These are phyloP conservation scores for Isurus oxyrinchus DNA, from an alignment of 2,113 vertebrate genomes.

Conservation along the genomic window DNA sequence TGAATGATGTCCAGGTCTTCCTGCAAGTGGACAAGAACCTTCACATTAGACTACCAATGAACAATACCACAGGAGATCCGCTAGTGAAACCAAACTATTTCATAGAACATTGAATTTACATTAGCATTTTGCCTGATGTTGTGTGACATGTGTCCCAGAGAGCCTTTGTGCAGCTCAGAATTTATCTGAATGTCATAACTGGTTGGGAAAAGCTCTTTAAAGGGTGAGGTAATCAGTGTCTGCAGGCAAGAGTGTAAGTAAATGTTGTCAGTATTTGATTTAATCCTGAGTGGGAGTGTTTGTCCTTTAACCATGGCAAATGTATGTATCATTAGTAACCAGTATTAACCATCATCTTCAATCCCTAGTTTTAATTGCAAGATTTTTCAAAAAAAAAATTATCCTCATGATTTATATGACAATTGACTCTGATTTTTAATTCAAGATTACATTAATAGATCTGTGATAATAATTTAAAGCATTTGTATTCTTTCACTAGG, in stretches of 20 bases:
- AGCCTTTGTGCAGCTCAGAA: neutral
- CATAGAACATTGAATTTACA: neutral
- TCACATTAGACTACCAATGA: neutral
- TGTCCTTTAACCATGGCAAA: neutral
- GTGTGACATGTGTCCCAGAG: neutral
- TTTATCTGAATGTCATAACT: neutral
- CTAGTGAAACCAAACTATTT: neutral
- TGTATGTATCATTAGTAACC: neutral
- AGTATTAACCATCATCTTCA: neutral
- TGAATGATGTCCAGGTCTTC: neutral
- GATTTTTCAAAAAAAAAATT: neutral
- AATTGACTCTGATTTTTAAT: neutral
- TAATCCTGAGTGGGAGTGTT: neutral
- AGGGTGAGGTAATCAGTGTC: neutral
- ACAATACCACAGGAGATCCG: neutral
- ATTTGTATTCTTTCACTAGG: neutral
- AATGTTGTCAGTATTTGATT: neutral
- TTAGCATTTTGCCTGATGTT: neutral
- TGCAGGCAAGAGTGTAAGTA: neutral
- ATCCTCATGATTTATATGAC: neutral
- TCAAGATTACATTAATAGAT: neutral
- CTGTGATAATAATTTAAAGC: neutral
- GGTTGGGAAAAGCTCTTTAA: neutral
- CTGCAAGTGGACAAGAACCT: neutral
- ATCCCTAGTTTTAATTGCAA: neutral